Evolutionary conservation across 2,888 invertebrate species (phyloP).

Genomic region (Atrina japonica): DNA sequence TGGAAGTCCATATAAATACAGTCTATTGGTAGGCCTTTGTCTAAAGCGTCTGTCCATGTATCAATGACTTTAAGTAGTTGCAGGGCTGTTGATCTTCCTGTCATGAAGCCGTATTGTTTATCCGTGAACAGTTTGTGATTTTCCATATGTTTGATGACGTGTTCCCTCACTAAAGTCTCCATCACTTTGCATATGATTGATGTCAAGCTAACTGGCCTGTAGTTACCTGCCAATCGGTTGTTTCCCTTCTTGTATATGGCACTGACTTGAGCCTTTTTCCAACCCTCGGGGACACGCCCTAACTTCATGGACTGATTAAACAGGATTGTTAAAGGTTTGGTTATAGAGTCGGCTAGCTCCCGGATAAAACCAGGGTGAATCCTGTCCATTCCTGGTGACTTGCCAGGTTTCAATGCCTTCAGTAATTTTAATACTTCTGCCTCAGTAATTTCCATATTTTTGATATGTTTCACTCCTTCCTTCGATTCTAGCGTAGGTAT

Average conservation of each 20-base stretch:
- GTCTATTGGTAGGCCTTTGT: conserved; percentile 13
- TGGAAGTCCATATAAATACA: conserved; percentile 21
- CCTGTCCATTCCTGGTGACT: too few relatives aligned
- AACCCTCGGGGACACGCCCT: too few relatives aligned
- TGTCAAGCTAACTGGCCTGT: conserved; percentile 19
- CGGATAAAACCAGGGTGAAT: too few relatives aligned
- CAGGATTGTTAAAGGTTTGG: too few relatives aligned
- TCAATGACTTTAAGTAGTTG: conserved; percentile 22
- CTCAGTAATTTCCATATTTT: not conserved
- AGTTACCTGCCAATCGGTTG: conserved; percentile 3
- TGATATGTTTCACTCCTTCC: not conserved
- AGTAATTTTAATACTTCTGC: conserved; percentile 2
- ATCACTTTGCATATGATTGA: conserved; percentile 8
- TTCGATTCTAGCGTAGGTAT: not conserved
- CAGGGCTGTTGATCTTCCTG: conserved; percentile 19
- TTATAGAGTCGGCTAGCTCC: too few relatives aligned
- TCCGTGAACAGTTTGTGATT: conserved; percentile 8
- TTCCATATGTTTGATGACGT: not conserved
- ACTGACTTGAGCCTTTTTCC: conserved; percentile 2
- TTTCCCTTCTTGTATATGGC: conserved; percentile 11
- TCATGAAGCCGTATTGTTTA: conserved; percentile 18
- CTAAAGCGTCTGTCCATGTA: conserved; percentile 16
- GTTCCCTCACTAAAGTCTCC: conserved; percentile 6
- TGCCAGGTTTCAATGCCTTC: too few relatives aligned
- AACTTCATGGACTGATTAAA: too few relatives aligned